phyloP scores from a whole-genome alignment of 1,140 invertebrate species.

The Scaptodrosophila lebanonensis region DNA sequence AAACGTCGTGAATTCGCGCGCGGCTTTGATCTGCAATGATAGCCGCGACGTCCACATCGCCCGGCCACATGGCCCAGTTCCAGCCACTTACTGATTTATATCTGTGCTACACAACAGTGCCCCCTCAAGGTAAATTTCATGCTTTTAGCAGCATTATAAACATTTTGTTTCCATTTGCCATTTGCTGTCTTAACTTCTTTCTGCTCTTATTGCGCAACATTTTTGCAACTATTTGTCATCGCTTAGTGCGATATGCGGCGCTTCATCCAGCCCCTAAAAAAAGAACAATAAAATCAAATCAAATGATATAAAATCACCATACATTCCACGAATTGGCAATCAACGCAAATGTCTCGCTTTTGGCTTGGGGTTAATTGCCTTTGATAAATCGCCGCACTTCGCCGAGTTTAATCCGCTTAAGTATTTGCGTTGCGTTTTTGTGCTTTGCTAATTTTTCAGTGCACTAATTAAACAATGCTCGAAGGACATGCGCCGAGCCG shows the following conservation, averaged over 20 bases:
- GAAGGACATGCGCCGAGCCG: no score
- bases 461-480: slow-evolving; percentile 65
- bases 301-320: no score
- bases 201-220: slow-evolving; percentile 42
- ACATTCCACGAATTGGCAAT: slow-evolving; percentile 57
- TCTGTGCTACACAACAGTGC: slow-evolving; percentile 58
- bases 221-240: slow-evolving; percentile 75
- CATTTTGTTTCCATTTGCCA: slow-evolving; percentile 49
- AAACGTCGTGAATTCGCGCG: slow-evolving; percentile 21
- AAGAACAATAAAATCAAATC: no score
- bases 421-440: slow-evolving; percentile 34
- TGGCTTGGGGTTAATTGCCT: slow-evolving; percentile 64
- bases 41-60: slow-evolving; percentile 36
- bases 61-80: slow-evolving; percentile 44
- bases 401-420: slow-evolving; percentile 63
- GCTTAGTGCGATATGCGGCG: no score
- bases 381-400: slow-evolving; percentile 71
- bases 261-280: no score
- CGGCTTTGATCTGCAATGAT: slow-evolving; percentile 60
- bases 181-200: neutral
- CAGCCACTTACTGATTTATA: slow-evolving; percentile 60
- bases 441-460: slow-evolving; percentile 61
- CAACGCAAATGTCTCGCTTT: slow-evolving; percentile 29
- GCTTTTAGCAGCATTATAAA: slow-evolving; percentile 75
- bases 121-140: no score